Base-by-base conservation (phyloP, 2,797 vertebrate genomes). In the Semaprochilodus insignis region DNA sequence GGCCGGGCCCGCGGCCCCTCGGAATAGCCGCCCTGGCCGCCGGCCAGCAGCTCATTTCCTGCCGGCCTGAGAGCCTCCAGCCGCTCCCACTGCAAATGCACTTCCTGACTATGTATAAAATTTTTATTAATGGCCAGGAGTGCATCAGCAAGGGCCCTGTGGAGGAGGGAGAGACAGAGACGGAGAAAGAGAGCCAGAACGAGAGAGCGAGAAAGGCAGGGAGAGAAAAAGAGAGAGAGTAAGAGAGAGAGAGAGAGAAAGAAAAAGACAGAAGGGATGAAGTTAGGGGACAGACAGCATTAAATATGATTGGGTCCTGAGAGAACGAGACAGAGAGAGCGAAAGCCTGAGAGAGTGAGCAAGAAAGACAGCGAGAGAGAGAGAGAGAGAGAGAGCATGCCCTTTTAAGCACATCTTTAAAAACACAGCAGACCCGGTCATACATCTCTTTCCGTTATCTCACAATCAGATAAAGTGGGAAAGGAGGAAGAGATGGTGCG, bases 21-120 rank as follows among this genome's bases (percentile, higher is more conserved):
- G 91, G 91, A 95, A 95, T 94, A 95, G 93, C 90, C 48, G 86
- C 92, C 91, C 93, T 95, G 95, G 95, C 93, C 81, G 90, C 80
- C 89, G 44, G 93, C 95, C 95, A 95, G 92, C 88, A 84, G 62
- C 80, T 93, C 94, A 95, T 95, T 95, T 95, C 94, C 94, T 95
- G 94, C 92, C 88, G 81, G 93, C 94, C 94, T 94, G 92, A 94
- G 92, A 95, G 93, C 89, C 85, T 93, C 88, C 92, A 92, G 88
- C 86, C 89, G 87, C 91, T 93, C 92, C 93, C 92, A 90, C 92
- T 89, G 91, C 92, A 93, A 94, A 94, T 95, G 94, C 94, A 95
- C 95, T 95, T 95, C 95, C 94, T 95, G 94, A 94, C 93, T 92
- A 91, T 89, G 93, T 94, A 95, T 94, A 94, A 95, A 95, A 95